These are phyloP conservation scores for Alviniconcha strummeri DNA, from an alignment of 2,888 invertebrate species.

Conservation along the genomic window DNA sequence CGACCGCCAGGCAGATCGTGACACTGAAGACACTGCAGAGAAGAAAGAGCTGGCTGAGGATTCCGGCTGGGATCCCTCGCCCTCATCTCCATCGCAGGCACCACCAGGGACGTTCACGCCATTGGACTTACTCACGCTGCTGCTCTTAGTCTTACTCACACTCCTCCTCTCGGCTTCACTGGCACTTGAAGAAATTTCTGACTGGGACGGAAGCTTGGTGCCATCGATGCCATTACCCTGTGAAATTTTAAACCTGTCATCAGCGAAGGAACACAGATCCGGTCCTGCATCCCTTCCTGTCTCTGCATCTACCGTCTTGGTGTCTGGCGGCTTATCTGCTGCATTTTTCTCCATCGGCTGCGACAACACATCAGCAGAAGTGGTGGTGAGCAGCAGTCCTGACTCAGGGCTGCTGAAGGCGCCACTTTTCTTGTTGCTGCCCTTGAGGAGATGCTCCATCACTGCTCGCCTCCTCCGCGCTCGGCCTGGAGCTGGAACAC, in stretches of 20 bases:
- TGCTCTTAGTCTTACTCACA: too few relatives aligned
- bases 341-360: too few relatives aligned
- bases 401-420: background rate
- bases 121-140: too few relatives aligned
- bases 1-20: background rate
- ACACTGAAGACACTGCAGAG: background rate
- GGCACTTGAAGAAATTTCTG: too few relatives aligned
- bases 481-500: constrained; percentile 14
- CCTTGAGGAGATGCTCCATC: constrained; percentile 15
- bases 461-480: constrained; percentile 11
- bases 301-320: too few relatives aligned
- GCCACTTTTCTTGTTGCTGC: background rate
- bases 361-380: background rate
- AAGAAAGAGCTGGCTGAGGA: background rate
- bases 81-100: background rate
- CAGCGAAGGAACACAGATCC: too few relatives aligned
- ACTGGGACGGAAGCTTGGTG: too few relatives aligned
- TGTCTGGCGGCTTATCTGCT: background rate
- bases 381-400: too few relatives aligned
- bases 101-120: background rate
- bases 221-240: too few relatives aligned
- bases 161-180: too few relatives aligned
- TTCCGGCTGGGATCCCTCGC: background rate
- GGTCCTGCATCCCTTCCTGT: too few relatives aligned
- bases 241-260: too few relatives aligned